Conservation (phyloP, 2,113 vertebrate genomes). For the Gopherus evgoodei region DNA sequence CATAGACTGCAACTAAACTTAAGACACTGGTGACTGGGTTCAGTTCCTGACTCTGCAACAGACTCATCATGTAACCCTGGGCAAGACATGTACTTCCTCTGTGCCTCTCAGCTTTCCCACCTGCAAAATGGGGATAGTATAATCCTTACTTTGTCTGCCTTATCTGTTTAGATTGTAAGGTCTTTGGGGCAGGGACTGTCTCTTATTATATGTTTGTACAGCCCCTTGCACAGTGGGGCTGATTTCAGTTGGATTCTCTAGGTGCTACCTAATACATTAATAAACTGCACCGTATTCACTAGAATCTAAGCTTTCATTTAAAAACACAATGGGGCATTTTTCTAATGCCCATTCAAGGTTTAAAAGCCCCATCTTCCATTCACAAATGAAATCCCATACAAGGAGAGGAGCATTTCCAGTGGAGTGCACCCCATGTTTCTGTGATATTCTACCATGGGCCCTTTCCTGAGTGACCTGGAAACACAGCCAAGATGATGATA, state of each 20-base stretch:
- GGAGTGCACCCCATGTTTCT: background rate
- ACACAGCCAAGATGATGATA: background rate
- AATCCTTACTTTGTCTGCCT: background rate
- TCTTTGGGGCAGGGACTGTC: background rate
- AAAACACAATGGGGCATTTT: background rate
- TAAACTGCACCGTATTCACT: background rate
- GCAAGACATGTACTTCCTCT: background rate
- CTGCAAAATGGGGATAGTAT: background rate
- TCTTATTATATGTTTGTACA: background rate
- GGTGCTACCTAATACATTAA: background rate
- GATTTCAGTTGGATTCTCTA: background rate
- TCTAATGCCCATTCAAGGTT: background rate
- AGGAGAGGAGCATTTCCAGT: background rate
- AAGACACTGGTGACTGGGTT: background rate
- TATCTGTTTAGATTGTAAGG: background rate
- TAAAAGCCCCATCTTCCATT: background rate
- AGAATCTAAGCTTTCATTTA: background rate
- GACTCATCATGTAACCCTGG: background rate
- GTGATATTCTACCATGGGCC: background rate
- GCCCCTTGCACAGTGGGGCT: background rate
- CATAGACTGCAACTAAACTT: background rate
- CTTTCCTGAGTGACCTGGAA: background rate
- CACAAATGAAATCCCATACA: background rate
- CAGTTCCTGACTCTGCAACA: background rate
- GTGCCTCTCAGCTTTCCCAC: background rate